phyloP scores from a whole-genome alignment of 2,888 invertebrate genomes.

The Eilema depressum region DNA sequence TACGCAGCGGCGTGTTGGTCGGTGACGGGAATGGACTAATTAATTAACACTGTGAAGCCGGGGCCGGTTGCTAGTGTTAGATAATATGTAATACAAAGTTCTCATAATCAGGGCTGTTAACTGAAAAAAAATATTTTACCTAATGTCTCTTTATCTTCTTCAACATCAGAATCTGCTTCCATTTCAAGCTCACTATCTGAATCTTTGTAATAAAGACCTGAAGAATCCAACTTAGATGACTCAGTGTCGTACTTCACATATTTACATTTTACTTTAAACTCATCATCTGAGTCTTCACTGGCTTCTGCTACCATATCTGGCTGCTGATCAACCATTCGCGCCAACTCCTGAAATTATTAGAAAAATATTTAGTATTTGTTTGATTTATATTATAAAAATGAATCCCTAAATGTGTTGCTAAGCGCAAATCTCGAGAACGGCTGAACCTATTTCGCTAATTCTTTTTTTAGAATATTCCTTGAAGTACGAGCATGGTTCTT shows the following conservation, averaged over 20 bases:
- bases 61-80: too few relatives aligned
- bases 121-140: constrained; percentile 65
- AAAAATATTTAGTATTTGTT: background rate
- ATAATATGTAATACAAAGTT: background rate
- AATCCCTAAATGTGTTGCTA: background rate
- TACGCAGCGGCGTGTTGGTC: too few relatives aligned
- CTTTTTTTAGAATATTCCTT: too few relatives aligned
- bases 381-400: background rate
- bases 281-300: constrained; percentile 88
- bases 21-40: too few relatives aligned
- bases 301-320: constrained; percentile 90
- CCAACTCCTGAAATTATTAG: constrained; percentile 79
- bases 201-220: constrained; percentile 90
- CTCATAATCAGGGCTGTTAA: background rate
- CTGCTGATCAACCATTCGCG: constrained; percentile 86
- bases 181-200: constrained; percentile 89
- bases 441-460: too few relatives aligned
- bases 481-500: too few relatives aligned
- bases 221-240: constrained; percentile 89
- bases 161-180: constrained; percentile 86
- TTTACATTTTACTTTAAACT: constrained; percentile 83
- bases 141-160: constrained; percentile 85
- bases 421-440: too few relatives aligned
- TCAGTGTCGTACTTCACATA: constrained; percentile 89
- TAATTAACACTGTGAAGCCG: too few relatives aligned